Conservation (phyloP, 2,888 invertebrate species). For the Opisthograptis luteolata region DNA sequence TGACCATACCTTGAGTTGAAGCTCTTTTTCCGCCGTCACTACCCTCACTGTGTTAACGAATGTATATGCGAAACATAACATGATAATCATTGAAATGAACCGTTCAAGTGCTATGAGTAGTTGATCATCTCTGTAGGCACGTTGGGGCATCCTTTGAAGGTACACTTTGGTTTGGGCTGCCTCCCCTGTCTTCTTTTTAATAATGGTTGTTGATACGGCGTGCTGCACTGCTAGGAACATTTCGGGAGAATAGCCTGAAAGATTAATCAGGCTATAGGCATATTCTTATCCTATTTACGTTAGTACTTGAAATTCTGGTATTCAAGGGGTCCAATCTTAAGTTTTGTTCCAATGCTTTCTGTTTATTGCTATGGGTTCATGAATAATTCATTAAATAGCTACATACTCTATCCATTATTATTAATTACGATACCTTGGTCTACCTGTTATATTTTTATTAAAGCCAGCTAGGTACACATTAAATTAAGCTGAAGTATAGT, state of each 20-base stretch:
- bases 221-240: conserved; percentile 76
- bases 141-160: conserved; percentile 89
- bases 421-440: too few relatives aligned
- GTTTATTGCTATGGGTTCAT: too few relatives aligned
- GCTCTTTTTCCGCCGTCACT: conserved; percentile 90
- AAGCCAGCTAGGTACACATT: too few relatives aligned
- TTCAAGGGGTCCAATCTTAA: too few relatives aligned
- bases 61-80: conserved; percentile 92
- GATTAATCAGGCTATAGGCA: background rate
- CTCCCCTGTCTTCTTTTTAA: conserved; percentile 67
- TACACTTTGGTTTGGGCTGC: conserved; percentile 68
- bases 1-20: conserved; percentile 86
- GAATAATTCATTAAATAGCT: too few relatives aligned
- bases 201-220: conserved; percentile 72
- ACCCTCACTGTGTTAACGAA: conserved; percentile 91
- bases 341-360: too few relatives aligned
- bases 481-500: too few relatives aligned
- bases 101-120: conserved; percentile 87
- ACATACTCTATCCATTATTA: too few relatives aligned
- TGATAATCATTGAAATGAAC: conserved; percentile 90
- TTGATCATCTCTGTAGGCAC: conserved; percentile 87
- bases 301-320: conserved; percentile 13
- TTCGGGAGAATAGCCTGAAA: conserved; percentile 72
- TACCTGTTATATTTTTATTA: too few relatives aligned
- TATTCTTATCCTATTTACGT: background rate